Percentiles rank a stretch among this genome's conserved stretches.
These are phyloP conservation scores for Oreochromis spilurus DNA, from an alignment of 2,113 vertebrate species.

Conservation along the genomic window DNA sequence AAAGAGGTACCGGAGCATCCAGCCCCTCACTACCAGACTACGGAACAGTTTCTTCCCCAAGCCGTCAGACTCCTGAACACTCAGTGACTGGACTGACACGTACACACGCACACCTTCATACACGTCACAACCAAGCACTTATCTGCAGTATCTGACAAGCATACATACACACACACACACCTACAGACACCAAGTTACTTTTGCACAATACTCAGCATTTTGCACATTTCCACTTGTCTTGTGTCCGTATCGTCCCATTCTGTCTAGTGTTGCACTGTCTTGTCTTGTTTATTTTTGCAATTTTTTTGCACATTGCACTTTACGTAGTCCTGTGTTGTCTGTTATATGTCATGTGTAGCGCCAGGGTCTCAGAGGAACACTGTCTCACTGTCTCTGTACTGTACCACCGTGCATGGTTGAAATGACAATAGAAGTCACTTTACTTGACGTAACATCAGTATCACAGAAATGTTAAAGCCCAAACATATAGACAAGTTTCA, in stretches of 20 bases:
- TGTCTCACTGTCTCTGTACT: neutral
- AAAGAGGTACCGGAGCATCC: neutral
- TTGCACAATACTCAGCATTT: neutral
- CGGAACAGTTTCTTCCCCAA: neutral
- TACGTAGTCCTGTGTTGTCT: neutral
- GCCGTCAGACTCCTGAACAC: neutral
- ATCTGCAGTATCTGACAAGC: neutral
- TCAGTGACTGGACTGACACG: neutral
- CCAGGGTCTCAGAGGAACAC: neutral
- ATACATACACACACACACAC: neutral
- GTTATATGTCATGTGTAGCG: neutral
- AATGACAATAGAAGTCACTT: neutral
- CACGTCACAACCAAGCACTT: neutral
- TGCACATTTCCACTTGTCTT: neutral
- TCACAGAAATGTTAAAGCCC: neutral
- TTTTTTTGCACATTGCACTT: neutral
- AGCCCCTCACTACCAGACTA: neutral
- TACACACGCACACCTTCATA: neutral
- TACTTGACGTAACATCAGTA: neutral
- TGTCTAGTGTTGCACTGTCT: neutral
- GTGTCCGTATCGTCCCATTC: neutral
- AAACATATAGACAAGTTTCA: neutral
- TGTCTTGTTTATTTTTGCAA: neutral
- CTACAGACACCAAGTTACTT: neutral
- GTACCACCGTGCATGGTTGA: neutral